These are phyloP conservation scores for Zootoca vivipara DNA, from an alignment of 2,113 vertebrate species.

Conservation along the genomic window DNA sequence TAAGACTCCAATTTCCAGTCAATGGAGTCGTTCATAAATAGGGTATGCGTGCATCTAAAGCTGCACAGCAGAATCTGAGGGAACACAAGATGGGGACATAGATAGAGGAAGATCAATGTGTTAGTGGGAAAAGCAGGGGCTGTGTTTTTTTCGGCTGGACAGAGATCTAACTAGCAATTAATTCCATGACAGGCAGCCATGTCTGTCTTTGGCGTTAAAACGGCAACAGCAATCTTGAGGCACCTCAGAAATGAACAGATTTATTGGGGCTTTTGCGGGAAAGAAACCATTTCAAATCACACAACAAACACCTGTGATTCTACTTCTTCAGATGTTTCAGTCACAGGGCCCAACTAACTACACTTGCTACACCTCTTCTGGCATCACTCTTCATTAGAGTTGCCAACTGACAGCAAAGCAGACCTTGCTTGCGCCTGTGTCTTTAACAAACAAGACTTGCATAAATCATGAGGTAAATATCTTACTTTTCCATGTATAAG, in stretches of 20 bases:
- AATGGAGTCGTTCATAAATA: slow-evolving; percentile 22
- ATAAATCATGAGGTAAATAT: neutral
- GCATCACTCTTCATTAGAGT: no score
- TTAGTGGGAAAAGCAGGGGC: neutral
- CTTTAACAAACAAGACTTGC: no score
- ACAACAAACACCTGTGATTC: neutral
- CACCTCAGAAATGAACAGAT: neutral
- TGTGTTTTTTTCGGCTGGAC: neutral
- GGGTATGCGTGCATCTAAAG: neutral
- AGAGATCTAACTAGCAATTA: neutral
- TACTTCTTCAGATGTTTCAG: neutral
- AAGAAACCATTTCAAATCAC: neutral
- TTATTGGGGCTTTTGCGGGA: neutral
- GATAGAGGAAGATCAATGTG: neutral
- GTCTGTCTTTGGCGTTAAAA: neutral
- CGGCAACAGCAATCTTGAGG: neutral
- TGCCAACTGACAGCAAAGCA: no score
- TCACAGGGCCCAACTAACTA: neutral
- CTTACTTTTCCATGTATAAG: no score
- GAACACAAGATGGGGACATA: neutral
- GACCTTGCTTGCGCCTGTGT: no score
- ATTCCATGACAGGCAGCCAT: neutral
- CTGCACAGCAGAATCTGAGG: neutral
- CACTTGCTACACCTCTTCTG: neutral
- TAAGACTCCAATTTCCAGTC: neutral